Evolutionary conservation across 2,797 vertebrate species (phyloP), one percentile per base, ranked within the genome.

Genomic region (Synaphobranchus kaupii): DNA sequence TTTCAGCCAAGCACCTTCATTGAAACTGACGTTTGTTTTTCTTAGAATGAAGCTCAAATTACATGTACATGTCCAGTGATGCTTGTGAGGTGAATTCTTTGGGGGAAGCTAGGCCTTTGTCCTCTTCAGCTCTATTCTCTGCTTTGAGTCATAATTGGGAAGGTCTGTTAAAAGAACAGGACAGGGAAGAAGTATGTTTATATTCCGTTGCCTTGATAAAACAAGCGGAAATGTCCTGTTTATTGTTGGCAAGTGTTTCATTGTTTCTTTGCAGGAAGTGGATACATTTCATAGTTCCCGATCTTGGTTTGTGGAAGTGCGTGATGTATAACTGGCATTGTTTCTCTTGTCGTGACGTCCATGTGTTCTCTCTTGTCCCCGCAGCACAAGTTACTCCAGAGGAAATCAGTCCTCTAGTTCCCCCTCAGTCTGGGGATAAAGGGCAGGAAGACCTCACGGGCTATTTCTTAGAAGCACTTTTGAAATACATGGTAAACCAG

Each of bases 401-500:
- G 90, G 99, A 99, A 94, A 98, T 99, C 94, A 98, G 97, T 86
- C 98, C 98, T 86, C 95, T 99, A 92, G 98, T 99, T 88, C 97
- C 98, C 90, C 99, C 98, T 0, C 99, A 99, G 92, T 99, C 99
- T 84, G 98, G 98, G 90, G 99, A 99, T 93, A 99, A 99, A 96
- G 98, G 97, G 94, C 99, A 99, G 94, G 99, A 99, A 92, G 99
- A 99, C 93, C 97, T 98, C 90, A 99, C 98, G 83, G 98, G 98
- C 89, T 99, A 98, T 93, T 99, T 99, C 93, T 95, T 99, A 89
- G 98, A 99, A 95, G 99, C 98, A 87, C 96, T 99, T 92, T 97
- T 99, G 92, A 99, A 99, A 96, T 99, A 99, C 92, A 98, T 99
- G 96, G 99, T 99, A 96, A 99, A 98, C 97, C 99, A 99, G 99